Percentiles rank a stretch among this genome's conserved stretches.
Conservation (phyloP, 2,888 invertebrate species). For the Fissipunctia ypsillon region DNA sequence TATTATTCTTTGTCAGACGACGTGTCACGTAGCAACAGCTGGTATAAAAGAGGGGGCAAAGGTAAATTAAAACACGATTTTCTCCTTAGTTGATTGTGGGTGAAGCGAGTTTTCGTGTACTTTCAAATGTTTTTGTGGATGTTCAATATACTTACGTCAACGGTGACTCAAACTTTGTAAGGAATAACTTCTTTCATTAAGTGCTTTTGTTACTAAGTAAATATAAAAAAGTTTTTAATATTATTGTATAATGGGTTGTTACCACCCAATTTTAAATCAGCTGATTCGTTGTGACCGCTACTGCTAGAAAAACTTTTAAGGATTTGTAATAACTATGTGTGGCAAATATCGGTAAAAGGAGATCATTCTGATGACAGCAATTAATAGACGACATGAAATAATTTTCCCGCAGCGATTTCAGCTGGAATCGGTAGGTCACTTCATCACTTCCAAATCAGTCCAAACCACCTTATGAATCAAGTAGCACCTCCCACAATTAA, state of each 20-base stretch:
- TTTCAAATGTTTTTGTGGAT: constrained; percentile 27
- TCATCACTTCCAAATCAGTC: not conserved
- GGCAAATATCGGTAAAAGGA: not conserved
- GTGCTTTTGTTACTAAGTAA: constrained; percentile 23
- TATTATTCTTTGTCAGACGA: constrained; percentile 21
- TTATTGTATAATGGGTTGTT: too few species aligned
- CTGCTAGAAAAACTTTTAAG: too few species aligned
- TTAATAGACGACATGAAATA: too few species aligned
- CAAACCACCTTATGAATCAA: not conserved
- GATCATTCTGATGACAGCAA: not conserved
- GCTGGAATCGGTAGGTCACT: not conserved
- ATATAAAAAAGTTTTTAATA: not conserved
- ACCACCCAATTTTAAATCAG: not conserved
- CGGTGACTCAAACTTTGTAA: constrained; percentile 4
- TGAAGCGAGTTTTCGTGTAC: constrained; percentile 45
- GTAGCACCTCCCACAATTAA: too few species aligned
- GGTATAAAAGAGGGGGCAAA: constrained; percentile 34
- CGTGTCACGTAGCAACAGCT: constrained; percentile 58
- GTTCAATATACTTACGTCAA: constrained; percentile 11
- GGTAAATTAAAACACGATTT: constrained; percentile 62
- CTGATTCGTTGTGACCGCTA: not conserved
- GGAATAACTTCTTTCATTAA: constrained; percentile 16
- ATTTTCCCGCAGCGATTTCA: not conserved
- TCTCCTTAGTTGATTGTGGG: constrained; percentile 47
- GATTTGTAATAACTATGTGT: not conserved